Evolutionary conservation across 37 sponge, comb jelly and placozoan genomes (phyloP), one percentile per base, ranked within the genome.

Genomic region (Ianthella basta): DNA sequence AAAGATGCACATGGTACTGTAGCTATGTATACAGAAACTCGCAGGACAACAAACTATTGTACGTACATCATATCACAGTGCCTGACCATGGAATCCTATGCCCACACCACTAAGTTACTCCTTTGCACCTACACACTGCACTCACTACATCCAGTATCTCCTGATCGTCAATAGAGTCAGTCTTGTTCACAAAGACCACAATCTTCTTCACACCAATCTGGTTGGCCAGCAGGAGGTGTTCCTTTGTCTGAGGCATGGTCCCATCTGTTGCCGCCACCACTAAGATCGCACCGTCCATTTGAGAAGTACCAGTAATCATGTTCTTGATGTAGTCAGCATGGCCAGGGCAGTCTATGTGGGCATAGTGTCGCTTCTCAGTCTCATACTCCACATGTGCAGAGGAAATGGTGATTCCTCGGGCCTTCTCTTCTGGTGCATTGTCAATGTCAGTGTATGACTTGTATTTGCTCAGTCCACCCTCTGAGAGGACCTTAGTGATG

Each of bases 241-340:
- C 99, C 55, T 81, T 91, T 1, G 99, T 99, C 81, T 99, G 99
- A 15, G 99, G 99, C 99, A 99, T 99, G 38, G 92, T 59, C 1
- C 99, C 99, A 86, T 99, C 99, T 15, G 94, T 96, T 33, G 86
- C 92, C 0, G 92, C 91, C 36, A 99, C 99, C 67, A 99, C 99
- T 44, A 99, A 70, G 41, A 99, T 95, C 24, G 91, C 94, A 23
- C 99, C 97, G 81, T 99, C 97, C 99, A 99, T 99, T 86, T 93
- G 96, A 29, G 94, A 93, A 44, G 98, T 80, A 53, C 98, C 98
- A 69, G 97, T 93, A 15, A 98, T 96, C 99, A 98, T 98, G 92
- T 96, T 98, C 86, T 97, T 99, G 84, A 99, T 95, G 89, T 99
- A 99, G 90, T 99, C 99, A 5, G 99, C 99, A 79, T 99, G 99